Percentiles rank a stretch among this genome's conserved stretches.
These are phyloP conservation scores for Spizella passerina DNA, from an alignment of 2,797 vertebrate genomes.

Conservation along the genomic window DNA sequence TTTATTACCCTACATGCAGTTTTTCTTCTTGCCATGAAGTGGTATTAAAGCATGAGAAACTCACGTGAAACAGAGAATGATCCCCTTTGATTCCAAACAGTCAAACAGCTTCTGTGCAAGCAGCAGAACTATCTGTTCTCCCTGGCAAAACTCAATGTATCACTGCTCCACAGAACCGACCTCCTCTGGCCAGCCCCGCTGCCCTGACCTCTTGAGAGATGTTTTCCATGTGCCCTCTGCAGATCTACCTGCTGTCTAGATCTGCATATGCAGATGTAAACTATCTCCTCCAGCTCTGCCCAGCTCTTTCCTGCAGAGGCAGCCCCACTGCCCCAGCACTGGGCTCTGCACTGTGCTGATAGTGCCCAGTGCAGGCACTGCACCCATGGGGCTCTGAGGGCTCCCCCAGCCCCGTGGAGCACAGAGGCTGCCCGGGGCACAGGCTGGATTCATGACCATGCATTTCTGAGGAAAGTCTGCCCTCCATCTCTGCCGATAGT, in stretches of 20 bases:
- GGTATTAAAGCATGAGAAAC: not conserved
- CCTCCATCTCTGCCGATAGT: not conserved
- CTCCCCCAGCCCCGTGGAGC: not conserved
- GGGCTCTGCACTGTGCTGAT: not conserved
- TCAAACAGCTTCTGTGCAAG: not conserved
- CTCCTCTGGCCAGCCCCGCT: not conserved
- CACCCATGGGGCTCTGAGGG: not conserved
- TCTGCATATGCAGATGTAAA: not conserved
- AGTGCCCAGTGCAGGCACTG: not conserved
- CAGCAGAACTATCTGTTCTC: not conserved
- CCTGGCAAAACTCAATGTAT: not conserved
- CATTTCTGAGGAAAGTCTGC: not conserved
- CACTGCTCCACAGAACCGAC: not conserved
- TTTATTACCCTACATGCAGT: not conserved
- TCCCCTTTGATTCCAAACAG: not conserved
- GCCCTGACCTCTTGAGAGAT: not conserved
- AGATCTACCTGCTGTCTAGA: not conserved
- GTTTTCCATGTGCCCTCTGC: not conserved
- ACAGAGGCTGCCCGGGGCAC: fast-evolving
- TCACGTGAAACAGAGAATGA: fast-evolving
- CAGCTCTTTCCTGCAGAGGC: not conserved
- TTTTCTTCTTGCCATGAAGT: not conserved
- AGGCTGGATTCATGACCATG: not conserved
- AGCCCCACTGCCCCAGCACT: fast-evolving
- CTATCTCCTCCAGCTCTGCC: not conserved